phyloP scores from a whole-genome alignment of 1,140 invertebrate species.

The Drosophila sulfurigaster region DNA sequence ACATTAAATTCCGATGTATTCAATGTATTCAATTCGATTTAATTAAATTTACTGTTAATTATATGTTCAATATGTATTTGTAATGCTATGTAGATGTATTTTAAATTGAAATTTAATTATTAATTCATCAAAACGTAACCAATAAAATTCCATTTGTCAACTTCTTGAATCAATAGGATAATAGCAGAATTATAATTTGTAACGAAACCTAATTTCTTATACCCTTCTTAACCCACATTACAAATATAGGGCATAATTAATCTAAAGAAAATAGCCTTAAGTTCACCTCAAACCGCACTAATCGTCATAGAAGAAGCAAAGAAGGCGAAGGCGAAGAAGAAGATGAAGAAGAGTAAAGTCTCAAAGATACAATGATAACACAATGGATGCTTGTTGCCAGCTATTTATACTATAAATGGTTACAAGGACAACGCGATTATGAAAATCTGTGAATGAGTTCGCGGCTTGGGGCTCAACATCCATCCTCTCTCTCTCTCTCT shows the following conservation, averaged over 20 bases:
- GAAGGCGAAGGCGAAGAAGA: too few species aligned
- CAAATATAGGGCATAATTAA: constrained; percentile 3
- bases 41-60: too few species aligned
- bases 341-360: background rate
- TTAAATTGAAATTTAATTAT: too few species aligned
- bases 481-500: too few species aligned
- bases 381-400: constrained; percentile 33
- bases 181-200: background rate
- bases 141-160: background rate
- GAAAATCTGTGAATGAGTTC: constrained; percentile 55
- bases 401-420: constrained; percentile 63
- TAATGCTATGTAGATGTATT: too few species aligned
- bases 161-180: background rate
- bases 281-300: constrained; percentile 14
- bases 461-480: constrained; percentile 26
- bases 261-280: constrained; percentile 8
- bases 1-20: too few species aligned
- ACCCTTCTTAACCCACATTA: background rate
- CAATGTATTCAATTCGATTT: too few species aligned
- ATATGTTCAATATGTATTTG: too few species aligned
- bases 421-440: constrained; percentile 76
- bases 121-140: too few species aligned
- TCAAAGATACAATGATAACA: constrained; percentile 23
- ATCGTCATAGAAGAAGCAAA: background rate
- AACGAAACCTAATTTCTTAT: background rate